Evolutionary conservation across 2,888 invertebrate species (phyloP).

Genomic region (Sminthurinus aureus): DNA sequence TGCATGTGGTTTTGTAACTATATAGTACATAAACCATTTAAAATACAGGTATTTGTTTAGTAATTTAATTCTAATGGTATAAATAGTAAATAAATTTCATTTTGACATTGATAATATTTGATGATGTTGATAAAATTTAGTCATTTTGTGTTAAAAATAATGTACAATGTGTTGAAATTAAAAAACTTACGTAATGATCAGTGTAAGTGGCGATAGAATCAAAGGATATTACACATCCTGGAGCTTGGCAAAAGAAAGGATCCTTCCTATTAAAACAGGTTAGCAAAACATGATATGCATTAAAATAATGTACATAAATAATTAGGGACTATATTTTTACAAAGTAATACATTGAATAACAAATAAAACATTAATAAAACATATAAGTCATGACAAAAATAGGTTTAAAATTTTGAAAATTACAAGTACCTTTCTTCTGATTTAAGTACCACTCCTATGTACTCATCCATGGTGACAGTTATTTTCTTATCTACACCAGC

Average conservation of each 20-base stretch:
- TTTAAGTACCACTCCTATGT: background rate
- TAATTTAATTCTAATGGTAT: too few relatives aligned
- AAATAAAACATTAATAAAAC: background rate
- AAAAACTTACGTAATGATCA: background rate
- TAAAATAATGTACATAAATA: too few relatives aligned
- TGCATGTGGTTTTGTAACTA: background rate
- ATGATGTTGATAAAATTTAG: too few relatives aligned
- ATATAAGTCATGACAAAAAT: background rate
- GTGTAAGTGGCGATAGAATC: background rate
- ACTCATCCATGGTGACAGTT: background rate
- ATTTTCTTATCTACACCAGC: background rate
- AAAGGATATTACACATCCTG: background rate
- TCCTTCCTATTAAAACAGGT: background rate
- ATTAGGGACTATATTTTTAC: too few relatives aligned
- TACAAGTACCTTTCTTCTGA: background rate
- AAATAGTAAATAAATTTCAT: too few relatives aligned
- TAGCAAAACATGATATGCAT: background rate
- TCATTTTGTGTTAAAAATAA: too few relatives aligned
- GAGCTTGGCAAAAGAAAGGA: background rate
- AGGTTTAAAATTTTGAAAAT: background rate
- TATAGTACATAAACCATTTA: too few relatives aligned
- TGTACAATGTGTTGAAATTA: too few relatives aligned
- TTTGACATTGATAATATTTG: too few relatives aligned
- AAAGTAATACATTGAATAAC: too few relatives aligned
- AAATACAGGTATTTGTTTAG: too few relatives aligned